These are phyloP conservation scores for Potamilus streckersoni DNA, from an alignment of 1,140 invertebrate genomes.

Conservation along the genomic window DNA sequence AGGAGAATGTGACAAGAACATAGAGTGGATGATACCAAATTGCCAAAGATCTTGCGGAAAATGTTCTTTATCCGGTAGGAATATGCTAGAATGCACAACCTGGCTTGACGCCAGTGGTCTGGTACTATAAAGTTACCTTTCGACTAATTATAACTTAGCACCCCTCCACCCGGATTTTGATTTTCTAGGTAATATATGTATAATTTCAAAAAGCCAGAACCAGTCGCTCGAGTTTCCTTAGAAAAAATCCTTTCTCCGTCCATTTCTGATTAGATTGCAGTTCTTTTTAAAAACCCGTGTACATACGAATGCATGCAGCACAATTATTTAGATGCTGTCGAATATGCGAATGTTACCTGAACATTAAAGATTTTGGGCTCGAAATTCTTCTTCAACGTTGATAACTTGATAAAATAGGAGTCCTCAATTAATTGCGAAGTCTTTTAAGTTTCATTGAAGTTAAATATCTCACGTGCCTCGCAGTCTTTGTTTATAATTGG, in stretches of 20 bases:
- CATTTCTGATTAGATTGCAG: neutral
- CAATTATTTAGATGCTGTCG: neutral
- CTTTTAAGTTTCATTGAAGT: no score
- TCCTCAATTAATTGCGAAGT: no score
- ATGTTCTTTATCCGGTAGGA: conserved; percentile 32
- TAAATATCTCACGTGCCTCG: no score
- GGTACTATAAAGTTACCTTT: neutral
- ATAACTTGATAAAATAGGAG: no score
- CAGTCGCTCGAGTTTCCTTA: neutral
- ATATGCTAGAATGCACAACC: neutral
- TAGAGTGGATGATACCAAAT: conserved; percentile 46
- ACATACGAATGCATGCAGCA: neutral
- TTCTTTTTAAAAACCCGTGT: neutral
- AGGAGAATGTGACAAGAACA: conserved; percentile 39
- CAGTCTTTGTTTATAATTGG: no score
- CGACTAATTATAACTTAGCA: no score
- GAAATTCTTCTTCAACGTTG: no score
- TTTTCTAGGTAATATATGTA: no score
- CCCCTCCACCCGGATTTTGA: no score
- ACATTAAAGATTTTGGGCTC: no score
- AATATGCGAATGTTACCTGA: no score
- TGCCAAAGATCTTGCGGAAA: conserved; percentile 41
- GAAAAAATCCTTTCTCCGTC: neutral
- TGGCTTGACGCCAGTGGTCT: neutral
- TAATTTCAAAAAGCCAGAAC: no score